Conservation (phyloP, 1,140 invertebrate genomes). For the Spodoptera frugiperda region DNA sequence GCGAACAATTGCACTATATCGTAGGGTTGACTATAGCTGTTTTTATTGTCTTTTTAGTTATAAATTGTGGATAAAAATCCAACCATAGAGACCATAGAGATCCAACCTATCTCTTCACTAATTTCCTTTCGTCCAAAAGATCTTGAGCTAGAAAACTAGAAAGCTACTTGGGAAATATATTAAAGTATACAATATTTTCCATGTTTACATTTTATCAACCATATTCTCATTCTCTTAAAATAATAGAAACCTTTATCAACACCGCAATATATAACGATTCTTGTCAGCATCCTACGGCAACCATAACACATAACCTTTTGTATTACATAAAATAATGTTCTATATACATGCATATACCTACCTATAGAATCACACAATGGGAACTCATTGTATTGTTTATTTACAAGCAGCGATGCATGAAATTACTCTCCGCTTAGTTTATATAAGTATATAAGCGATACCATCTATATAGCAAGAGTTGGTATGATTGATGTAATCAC, state of each 20-base stretch:
- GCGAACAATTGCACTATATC: conserved; percentile 57
- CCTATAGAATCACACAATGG: conserved; percentile 51
- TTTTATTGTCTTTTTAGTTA: not conserved
- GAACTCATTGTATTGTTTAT: conserved; percentile 62
- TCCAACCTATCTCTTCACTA: no score
- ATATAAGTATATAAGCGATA: conserved; percentile 32
- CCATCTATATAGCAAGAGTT: not conserved
- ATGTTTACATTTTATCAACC: not conserved
- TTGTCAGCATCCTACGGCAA: not conserved
- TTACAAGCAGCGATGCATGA: conserved; percentile 60
- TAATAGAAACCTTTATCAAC: no score
- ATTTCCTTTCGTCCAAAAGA: no score
- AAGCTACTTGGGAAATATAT: no score
- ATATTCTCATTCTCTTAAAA: no score
- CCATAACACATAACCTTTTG: not conserved
- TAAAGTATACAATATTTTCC: no score
- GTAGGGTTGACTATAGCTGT: conserved; percentile 31
- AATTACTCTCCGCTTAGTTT: conserved; percentile 62
- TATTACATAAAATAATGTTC: conserved; percentile 11
- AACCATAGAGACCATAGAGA: no score
- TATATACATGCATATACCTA: conserved; percentile 48
- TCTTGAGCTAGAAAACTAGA: no score
- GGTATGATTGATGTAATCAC: conserved; percentile 17
- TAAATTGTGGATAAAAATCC: no score
- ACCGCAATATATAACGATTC: no score